Evolutionary conservation across 2,797 vertebrate species (phyloP), one percentile per base, ranked within the genome.

Genomic region (Scleropages formosus): DNA sequence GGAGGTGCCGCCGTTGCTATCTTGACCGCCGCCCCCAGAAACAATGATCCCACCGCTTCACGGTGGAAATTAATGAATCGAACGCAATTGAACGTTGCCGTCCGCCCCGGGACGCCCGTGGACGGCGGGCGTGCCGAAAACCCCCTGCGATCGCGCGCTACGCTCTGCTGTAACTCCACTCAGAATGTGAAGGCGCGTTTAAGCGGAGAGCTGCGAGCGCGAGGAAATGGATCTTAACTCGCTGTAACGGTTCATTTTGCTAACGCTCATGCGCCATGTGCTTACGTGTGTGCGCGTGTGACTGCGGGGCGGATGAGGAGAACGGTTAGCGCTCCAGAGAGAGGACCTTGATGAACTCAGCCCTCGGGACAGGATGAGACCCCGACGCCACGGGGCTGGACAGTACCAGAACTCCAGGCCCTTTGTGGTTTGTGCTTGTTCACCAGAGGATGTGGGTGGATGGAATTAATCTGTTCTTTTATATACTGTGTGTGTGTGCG

Each of bases 21-120:
- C 53, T 18, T 56, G 18, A 12, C 47, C 66, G 4, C 13, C 66
- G 16, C 65, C 6, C 13, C 13, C 67, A 20, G 47, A 69, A 69
- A 44, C 44, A 49, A 24, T 44, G 24, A 51, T 26, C 20, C 67
- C 20, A 47, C 47, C 0, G 11, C 22, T 26, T 69, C 47, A 18
- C 22, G 13, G 69, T 26, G 47, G 67, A 69, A 27, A 69, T 51
- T 20, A 46, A 53, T 26, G 69, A 69, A 69, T 53, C 67, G 69
- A 22, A 53, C 8, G 47, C 49, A 53, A 51, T 69, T 67, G 68
- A 22, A 22, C 53, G 20, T 53, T 67, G 53, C 11, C 46, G 15
- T 20, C 26, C 20, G 4, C 47, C 13, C 67, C 51, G 12, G 16
- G 24, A 15, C 27, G 69, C 9, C 67, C 2, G 9, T 20, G 22